These are phyloP conservation scores for Lipophrys pholis DNA, from an alignment of 2,113 vertebrate genomes.

Conservation along the genomic window DNA sequence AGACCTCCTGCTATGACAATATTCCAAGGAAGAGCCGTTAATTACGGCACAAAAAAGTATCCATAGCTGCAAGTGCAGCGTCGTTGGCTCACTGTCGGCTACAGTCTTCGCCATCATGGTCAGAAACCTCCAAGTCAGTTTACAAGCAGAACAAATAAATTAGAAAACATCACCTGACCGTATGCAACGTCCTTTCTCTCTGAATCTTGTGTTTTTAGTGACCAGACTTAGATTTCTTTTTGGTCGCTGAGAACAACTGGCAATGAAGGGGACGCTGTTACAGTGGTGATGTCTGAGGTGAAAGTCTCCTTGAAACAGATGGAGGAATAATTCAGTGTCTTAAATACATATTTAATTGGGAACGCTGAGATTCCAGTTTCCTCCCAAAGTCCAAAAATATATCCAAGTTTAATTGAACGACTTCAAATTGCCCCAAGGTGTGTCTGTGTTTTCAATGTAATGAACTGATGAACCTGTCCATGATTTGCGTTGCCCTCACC, in stretches of 20 bases:
- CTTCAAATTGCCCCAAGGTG: no score
- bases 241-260: neutral
- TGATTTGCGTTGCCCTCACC: no score
- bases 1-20: constrained; percentile 7
- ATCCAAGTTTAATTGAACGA: no score
- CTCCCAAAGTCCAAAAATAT: no score
- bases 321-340: neutral
- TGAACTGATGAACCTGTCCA: no score
- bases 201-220: neutral
- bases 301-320: neutral
- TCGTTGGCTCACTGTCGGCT: constrained; percentile 14
- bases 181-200: neutral
- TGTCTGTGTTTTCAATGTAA: no score
- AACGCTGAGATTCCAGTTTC: no score
- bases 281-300: neutral
- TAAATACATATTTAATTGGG: neutral
- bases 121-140: neutral
- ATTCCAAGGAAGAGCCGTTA: constrained; percentile 5
- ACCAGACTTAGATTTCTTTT: neutral
- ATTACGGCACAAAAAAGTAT: constrained; percentile 17
- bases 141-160: constrained; percentile 11
- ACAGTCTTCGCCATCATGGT: constrained; percentile 1
- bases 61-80: constrained; percentile 1
- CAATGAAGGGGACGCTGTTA: constrained; percentile 1
- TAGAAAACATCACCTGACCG: constrained; percentile 13